phyloP scores from a whole-genome alignment of 2,888 invertebrate species.

The Siphonodentalium dalli region DNA sequence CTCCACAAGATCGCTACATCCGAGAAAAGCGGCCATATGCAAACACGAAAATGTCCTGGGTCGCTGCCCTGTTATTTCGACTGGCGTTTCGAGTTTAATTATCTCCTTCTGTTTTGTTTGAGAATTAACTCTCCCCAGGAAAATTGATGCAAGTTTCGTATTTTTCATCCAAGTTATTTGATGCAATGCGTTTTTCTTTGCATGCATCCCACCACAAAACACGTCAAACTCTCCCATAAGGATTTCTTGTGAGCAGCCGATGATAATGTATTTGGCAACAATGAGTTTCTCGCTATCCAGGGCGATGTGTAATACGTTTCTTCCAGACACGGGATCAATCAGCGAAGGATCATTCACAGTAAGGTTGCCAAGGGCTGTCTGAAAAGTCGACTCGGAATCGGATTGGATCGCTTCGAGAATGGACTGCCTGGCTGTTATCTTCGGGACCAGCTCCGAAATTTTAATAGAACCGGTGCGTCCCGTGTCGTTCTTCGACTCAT shows the following conservation, averaged over 20 bases:
- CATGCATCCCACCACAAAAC: slow-evolving; percentile 31
- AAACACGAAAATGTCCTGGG: slow-evolving; percentile 49
- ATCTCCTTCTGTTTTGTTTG: slow-evolving; percentile 20
- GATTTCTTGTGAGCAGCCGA: slow-evolving; percentile 25
- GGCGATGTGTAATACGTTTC: slow-evolving; percentile 44
- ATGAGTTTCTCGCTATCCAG: slow-evolving; percentile 32
- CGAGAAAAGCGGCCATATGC: slow-evolving; percentile 50
- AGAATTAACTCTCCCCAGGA: slow-evolving; percentile 23
- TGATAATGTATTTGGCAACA: slow-evolving; percentile 28
- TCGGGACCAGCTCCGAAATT: too few relatives aligned
- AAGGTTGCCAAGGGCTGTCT: not conserved
- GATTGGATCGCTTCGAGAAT: too few relatives aligned
- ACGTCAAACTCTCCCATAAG: slow-evolving; percentile 36
- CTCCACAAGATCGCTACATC: slow-evolving; percentile 34
- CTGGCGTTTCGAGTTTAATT: slow-evolving; percentile 40
- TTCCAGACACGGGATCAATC: slow-evolving; percentile 28
- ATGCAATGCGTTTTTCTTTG: slow-evolving; percentile 52
- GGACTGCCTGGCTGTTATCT: too few relatives aligned
- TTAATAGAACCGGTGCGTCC: too few relatives aligned
- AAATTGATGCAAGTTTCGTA: slow-evolving; percentile 33
- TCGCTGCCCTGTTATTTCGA: slow-evolving; percentile 56
- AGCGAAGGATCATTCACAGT: slow-evolving; percentile 3
- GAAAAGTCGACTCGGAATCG: too few relatives aligned
- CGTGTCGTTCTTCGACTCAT: too few relatives aligned
- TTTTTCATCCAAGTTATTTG: slow-evolving; percentile 47